Evolutionary conservation across 2,888 invertebrate genomes (phyloP).

Genomic region (Zygaena filipendulae): DNA sequence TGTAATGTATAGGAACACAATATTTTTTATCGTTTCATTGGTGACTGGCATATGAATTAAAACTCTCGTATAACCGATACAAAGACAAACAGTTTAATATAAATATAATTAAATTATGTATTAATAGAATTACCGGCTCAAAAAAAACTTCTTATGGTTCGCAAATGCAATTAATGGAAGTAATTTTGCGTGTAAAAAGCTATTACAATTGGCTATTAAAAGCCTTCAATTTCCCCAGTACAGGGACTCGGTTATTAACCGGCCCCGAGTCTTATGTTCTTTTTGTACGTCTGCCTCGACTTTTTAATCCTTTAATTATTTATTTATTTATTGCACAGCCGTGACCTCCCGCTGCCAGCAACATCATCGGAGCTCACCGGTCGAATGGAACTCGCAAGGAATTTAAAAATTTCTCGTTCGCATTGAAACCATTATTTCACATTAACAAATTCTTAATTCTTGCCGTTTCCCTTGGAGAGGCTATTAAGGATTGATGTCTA

Average conservation of each 20-base stretch:
- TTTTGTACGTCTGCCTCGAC: conserved; percentile 28
- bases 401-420: too few species aligned
- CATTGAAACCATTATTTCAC: too few species aligned
- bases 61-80: too few species aligned
- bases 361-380: conserved; percentile 29
- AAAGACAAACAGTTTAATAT: too few species aligned
- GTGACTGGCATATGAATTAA: too few species aligned
- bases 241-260: conserved; percentile 35
- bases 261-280: conserved; percentile 20
- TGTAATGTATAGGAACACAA: neutral
- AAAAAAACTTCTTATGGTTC: too few species aligned
- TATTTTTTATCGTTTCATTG: neutral
- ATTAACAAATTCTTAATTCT: too few species aligned
- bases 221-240: conserved; percentile 42
- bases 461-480: too few species aligned
- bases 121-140: too few species aligned
- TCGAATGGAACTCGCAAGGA: conserved; percentile 20
- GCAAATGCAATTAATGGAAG: conserved; percentile 40
- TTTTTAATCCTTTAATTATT: conserved; percentile 39
- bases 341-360: conserved; percentile 26
- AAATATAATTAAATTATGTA: too few species aligned
- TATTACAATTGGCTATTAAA: conserved; percentile 43
- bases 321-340: conserved; percentile 39
- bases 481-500: too few species aligned
- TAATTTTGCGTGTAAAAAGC: conserved; percentile 45